Evolutionary conservation across 2,113 vertebrate genomes (phyloP), one percentile per base, ranked within the genome.

Genomic region (Spea multiplicata): DNA sequence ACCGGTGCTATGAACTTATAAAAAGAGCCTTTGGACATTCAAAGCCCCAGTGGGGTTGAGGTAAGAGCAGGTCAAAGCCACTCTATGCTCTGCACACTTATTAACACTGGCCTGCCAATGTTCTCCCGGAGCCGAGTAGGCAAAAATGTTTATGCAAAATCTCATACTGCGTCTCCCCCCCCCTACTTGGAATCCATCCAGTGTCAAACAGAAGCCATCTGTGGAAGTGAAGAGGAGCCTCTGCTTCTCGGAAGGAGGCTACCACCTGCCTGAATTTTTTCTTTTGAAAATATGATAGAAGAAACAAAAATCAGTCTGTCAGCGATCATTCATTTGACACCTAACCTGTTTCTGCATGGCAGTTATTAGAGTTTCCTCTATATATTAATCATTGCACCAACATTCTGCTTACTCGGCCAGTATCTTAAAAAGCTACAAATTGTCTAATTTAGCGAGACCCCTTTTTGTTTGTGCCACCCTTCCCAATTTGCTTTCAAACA

Each of bases 121-220:
- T 30, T 46, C 65, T 55, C 17, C 62, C 0, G 3, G 12, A 64
- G 59, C 67, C 53, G 6, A 65, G 70, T 65, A 45, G 65, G 50
- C 74, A 48, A 2, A 6, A 66, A 0, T 30, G 6, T 65, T 77
- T 83, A 81, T 45, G 75, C 72, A 44, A 3, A 12, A 76, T 8
- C 30, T 70, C 79, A 84, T 66, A 55, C 3, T 0, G 53, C 7
- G 17, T 30, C 70, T 82, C 45, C 67, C 46, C 13, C 44, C 78
- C 46, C 49, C 52, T 13, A 17, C 0, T 0, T 73, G 78, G 80
- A 82, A 8, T 44, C 57, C 5, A 55, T 62, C 8, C 75, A 68
- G 5, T 2, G 5, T 52, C 8, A 61, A 16, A 84, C 80, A 61
- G 8, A 75, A 83, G 74, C 44, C 82, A 77, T 78, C 65, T 45